Evolutionary conservation across 2,113 vertebrate species (phyloP).

Genomic region (Sylvilagus bachmani): DNA sequence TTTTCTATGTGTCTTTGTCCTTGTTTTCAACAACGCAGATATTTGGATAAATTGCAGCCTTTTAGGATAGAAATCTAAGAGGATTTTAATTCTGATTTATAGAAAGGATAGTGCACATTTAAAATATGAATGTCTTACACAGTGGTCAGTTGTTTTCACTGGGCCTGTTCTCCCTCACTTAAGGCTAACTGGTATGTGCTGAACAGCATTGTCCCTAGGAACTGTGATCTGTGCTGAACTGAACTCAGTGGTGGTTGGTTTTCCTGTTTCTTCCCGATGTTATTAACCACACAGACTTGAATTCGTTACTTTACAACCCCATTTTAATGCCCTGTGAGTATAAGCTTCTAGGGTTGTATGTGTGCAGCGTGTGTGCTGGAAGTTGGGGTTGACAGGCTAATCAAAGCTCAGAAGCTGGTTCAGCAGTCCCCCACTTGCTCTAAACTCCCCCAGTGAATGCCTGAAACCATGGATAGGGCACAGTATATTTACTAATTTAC

Average conservation of each 20-base stretch:
- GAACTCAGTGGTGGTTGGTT: not conserved
- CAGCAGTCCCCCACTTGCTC: too few relatives aligned
- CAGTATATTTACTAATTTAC: too few relatives aligned
- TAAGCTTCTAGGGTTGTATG: not conserved
- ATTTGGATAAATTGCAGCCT: conserved; percentile 18
- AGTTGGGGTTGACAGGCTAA: not conserved
- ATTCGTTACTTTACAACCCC: not conserved
- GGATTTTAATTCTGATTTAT: conserved; percentile 29
- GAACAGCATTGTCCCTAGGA: not conserved
- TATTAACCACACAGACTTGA: not conserved
- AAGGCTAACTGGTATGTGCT: not conserved
- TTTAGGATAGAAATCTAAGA: conserved; percentile 6
- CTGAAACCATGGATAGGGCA: not conserved
- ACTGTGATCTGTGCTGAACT: not conserved
- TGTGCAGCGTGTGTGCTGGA: not conserved
- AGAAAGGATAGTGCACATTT: not conserved
- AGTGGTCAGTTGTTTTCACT: not conserved
- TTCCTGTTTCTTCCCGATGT: not conserved
- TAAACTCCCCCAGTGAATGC: not conserved
- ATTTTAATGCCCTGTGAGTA: not conserved
- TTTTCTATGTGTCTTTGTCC: conserved; percentile 32
- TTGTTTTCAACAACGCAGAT: not conserved
- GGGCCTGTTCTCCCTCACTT: not conserved
- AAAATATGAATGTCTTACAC: not conserved
- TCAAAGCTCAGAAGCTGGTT: not conserved